Conservation (phyloP, 2,113 vertebrate species). For the Gasterosteus aculeatus region DNA sequence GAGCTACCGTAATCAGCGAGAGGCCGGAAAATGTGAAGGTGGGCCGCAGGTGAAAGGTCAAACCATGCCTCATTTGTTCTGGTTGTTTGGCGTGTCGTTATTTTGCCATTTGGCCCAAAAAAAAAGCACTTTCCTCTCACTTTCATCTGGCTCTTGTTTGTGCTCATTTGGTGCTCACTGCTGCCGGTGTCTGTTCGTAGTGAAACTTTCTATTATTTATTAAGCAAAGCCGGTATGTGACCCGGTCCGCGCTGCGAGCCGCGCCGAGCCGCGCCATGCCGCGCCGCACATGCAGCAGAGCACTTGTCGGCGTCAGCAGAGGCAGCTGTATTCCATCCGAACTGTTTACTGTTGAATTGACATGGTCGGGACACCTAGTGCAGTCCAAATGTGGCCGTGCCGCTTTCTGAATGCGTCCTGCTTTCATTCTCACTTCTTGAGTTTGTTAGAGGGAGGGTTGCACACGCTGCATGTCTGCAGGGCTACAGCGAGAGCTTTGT, state of each 20-base stretch:
- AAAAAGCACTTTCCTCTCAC: not conserved
- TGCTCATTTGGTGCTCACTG: not conserved
- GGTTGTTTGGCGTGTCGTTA: not conserved
- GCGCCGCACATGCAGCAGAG: not conserved
- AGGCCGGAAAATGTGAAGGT: not conserved
- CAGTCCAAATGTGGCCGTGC: conserved; percentile 10
- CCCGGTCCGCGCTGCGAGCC: conserved; percentile 16
- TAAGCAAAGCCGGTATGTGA: conserved; percentile 8
- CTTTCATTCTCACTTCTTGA: conserved; percentile 15
- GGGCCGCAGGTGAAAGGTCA: conserved; percentile 23
- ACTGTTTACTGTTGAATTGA: conserved; percentile 45
- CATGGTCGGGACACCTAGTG: conserved; percentile 46
- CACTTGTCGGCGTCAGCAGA: conserved; percentile 14
- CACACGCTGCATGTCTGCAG: not conserved
- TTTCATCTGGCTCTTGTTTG: not conserved
- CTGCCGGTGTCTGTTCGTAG: not conserved
- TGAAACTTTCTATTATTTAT: conserved; percentile 43
- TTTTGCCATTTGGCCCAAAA: not conserved
- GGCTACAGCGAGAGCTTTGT: conserved; percentile 1
- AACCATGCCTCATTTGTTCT: not conserved
- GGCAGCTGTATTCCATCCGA: conserved; percentile 47
- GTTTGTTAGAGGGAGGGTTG: conserved; percentile 3
- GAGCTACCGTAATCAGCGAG: not conserved
- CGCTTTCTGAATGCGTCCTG: not conserved
- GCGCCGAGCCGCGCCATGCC: not conserved